Percentiles rank a stretch among this genome's conserved stretches.
These are phyloP conservation scores for Phalloptychus januarius DNA, from an alignment of 2,797 vertebrate species.

Conservation along the genomic window DNA sequence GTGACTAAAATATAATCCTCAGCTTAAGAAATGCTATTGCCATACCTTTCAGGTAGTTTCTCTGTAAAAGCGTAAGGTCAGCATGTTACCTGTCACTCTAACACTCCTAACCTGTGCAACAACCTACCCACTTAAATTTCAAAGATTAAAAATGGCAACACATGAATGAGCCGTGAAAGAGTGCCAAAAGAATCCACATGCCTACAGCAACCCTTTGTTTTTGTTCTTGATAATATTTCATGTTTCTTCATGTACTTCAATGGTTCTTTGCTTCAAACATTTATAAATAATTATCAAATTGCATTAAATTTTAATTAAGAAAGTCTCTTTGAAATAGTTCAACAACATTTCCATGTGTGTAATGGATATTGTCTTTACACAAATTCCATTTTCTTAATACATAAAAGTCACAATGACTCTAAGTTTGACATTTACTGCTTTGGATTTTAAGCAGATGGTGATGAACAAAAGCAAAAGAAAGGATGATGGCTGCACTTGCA, in stretches of 20 bases:
- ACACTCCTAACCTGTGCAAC: background rate
- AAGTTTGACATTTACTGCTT: background rate
- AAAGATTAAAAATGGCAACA: background rate
- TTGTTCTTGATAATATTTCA: background rate
- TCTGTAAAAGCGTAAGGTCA: background rate
- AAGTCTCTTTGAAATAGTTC: background rate
- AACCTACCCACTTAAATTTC: background rate
- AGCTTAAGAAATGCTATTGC: background rate
- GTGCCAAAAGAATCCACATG: background rate
- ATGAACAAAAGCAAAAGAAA: slow-evolving; percentile 14
- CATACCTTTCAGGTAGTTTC: background rate
- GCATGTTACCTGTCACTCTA: background rate
- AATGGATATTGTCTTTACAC: background rate
- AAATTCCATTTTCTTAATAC: background rate
- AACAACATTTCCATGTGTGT: background rate
- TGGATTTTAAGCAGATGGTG: slow-evolving; percentile 17
- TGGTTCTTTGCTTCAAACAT: background rate
- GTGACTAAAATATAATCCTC: background rate
- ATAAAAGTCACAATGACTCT: background rate
- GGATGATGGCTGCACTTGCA: slow-evolving; percentile 21
- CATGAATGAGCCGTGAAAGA: background rate
- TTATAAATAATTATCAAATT: background rate
- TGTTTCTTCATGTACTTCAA: background rate
- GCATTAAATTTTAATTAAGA: background rate
- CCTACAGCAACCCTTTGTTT: no score